Base-by-base conservation (phyloP, 2,113 vertebrate genomes). In the Corythornis cristatus region DNA sequence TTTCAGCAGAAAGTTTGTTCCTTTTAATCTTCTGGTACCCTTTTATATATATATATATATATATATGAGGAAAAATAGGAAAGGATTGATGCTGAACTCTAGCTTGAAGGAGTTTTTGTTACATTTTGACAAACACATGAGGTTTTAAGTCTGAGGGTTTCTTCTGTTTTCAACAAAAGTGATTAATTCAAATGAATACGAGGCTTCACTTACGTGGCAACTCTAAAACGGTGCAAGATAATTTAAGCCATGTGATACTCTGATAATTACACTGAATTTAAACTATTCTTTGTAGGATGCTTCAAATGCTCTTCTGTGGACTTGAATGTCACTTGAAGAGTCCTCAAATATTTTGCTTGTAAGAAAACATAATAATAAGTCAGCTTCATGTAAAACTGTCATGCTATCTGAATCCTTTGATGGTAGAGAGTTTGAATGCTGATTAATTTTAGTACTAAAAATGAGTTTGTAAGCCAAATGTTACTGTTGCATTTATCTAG, bases 301-400 rank as follows among this genome's bases (percentile, higher is more conserved):
- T 96, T 97, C 77, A 93, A 14, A 84, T 89, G 45, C 84, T 66
- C 86, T 97, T 82, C 23, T 54, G 22, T 91, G n/a, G n/a, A 91
- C 70, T 68, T 89, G 77, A 95, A 93, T 64, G 67, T 60, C 56
- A 28, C 53, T 93, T 95, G 83, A 96, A 96, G 77, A 94, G 90
- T 74, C 73, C 87, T 89, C 80, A 77, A 62, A 81, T 76, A 54
- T 73, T 96, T 93, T 82, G 25, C 33, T 16, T 95, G 60, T 95
- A 84, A 96, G 95, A 95, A 96, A 96, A 92, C 79, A 93, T 95
- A 71, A 33, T 91, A 90, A 95, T 91, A 97, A 84, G 40, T 76
- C 93, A 65, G 37, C 42, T 79, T 94, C 80, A 70, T 9, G 95
- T 65, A 15, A 84, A 87, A 53, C 11, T 60, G 15, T 60, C 66